Conservation (phyloP, 1,140 invertebrate genomes). For the Panagrolaimus sp. region DNA sequence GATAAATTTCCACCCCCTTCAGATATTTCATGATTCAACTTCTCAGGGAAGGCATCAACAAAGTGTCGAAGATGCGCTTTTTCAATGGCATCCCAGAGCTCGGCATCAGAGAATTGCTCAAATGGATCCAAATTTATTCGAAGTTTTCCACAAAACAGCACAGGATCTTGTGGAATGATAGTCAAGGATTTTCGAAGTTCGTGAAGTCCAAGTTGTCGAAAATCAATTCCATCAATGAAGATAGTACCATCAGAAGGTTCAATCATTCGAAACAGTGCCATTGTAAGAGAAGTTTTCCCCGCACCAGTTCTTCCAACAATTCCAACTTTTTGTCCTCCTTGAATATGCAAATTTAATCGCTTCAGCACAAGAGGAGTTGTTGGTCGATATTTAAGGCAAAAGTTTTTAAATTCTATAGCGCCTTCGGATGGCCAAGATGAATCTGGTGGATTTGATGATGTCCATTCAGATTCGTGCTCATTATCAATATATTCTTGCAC, state of each 20-base stretch:
- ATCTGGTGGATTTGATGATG: not conserved
- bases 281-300: slow-evolving; percentile 76
- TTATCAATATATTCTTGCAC: slow-evolving; percentile 6
- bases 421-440: not conserved
- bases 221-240: slow-evolving; percentile 68
- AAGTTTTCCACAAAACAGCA: slow-evolving; percentile 75
- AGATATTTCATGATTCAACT: slow-evolving; percentile 36
- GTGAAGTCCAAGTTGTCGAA: slow-evolving; percentile 66
- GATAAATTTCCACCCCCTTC: slow-evolving; percentile 61
- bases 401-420: not conserved
- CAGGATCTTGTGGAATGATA: slow-evolving; percentile 79
- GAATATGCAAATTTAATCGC: slow-evolving; percentile 30
- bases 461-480: slow-evolving; percentile 7
- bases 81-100: slow-evolving; percentile 53
- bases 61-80: slow-evolving; percentile 22
- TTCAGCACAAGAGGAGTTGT: slow-evolving; percentile 40
- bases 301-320: slow-evolving; percentile 63
- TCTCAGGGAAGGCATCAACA: slow-evolving; percentile 2
- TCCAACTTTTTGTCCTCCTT: slow-evolving; percentile 59
- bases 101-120: slow-evolving; percentile 64
- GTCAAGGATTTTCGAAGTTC: slow-evolving; percentile 70
- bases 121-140: slow-evolving; percentile 82
- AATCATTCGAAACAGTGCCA: slow-evolving; percentile 62
- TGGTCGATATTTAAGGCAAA: slow-evolving; percentile 57
- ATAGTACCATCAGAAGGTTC: slow-evolving; percentile 62